Evolutionary conservation across 2,797 vertebrate genomes (phyloP).

Genomic region (Catostomus latipinnis): DNA sequence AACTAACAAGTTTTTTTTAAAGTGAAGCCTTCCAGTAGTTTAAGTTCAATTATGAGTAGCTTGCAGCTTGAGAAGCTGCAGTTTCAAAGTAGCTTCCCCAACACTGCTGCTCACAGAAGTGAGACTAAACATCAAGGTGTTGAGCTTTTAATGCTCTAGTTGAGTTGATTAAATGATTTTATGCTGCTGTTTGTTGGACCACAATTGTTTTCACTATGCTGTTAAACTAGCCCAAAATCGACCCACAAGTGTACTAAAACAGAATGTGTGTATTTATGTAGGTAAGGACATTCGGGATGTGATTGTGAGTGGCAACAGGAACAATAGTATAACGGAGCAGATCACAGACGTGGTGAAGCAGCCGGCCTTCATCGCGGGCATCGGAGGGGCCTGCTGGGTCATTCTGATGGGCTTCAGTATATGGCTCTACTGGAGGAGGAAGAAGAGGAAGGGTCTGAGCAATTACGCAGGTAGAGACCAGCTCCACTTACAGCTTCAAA

Average conservation of each 20-base stretch:
- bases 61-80: too few relatives aligned
- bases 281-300: conserved; percentile 93
- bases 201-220: conserved; percentile 20
- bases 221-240: conserved; percentile 16
- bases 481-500: neutral
- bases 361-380: conserved; percentile 97
- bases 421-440: conserved; percentile 98
- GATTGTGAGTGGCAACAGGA: conserved; percentile 91
- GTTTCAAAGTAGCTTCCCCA: too few relatives aligned
- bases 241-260: neutral
- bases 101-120: conserved; percentile 18
- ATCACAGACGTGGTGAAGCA: conserved; percentile 99
- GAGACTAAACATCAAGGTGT: conserved; percentile 29
- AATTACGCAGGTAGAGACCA: conserved; percentile 93
- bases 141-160: conserved; percentile 39
- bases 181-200: conserved; percentile 16
- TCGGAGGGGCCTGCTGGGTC: conserved; percentile 98
- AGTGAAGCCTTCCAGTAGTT: too few relatives aligned
- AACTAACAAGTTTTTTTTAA: too few relatives aligned
- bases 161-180: conserved; percentile 33
- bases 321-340: conserved; percentile 99
- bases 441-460: conserved; percentile 99
- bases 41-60: too few relatives aligned
- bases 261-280: conserved; percentile 61
- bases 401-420: conserved; percentile 99